Base-by-base conservation (phyloP, 2,888 invertebrate species). In the Autographa gamma region DNA sequence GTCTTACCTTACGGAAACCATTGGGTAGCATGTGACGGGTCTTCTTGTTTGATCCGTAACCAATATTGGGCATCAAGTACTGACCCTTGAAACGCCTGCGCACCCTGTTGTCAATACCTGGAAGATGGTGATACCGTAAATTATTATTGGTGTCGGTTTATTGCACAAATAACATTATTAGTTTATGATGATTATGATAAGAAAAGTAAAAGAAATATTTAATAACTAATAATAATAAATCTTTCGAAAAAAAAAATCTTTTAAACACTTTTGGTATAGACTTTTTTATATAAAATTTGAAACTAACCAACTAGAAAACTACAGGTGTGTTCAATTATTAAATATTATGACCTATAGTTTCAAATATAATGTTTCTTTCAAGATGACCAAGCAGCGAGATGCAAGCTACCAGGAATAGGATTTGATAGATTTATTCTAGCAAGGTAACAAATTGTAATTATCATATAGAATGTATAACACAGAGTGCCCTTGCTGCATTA, bases 21-120 rank as follows among this genome's bases (percentile, higher is more conserved):
- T 98, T 99, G 61, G 99, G 99, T 43, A 99, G 97, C 97, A 99
- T 98, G 94, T 99, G 99, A 91, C 98, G 98, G 73, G 99, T 99
- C 91, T 98, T 98, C 92, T 98, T 98, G 94, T 98, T 98, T 86
- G 99, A 98, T 84, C 99, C 99, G 92, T 99, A 99, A 97, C 99
- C 99, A 93, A 99, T 99, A 93, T 98, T 99, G 81, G 99, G 99
- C 99, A 99, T 99, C 96, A 98, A 96, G 92, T 98, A 99, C 92
- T 99, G 99, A 41, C 99, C 99, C 98, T 99, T 99, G 97, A 99
- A 99, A 86, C 99, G 97, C 93, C 99, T 98, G 86, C 99, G 97
- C 63, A 99, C 99, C 96, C 99, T 97, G 97, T 99, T 99, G 96
- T 99, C 99, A 96, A 99, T 99, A 98, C 99, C 96, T 96, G 90